Evolutionary conservation across 2,113 vertebrate species (phyloP).

Genomic region (Gracilinanus agilis): DNA sequence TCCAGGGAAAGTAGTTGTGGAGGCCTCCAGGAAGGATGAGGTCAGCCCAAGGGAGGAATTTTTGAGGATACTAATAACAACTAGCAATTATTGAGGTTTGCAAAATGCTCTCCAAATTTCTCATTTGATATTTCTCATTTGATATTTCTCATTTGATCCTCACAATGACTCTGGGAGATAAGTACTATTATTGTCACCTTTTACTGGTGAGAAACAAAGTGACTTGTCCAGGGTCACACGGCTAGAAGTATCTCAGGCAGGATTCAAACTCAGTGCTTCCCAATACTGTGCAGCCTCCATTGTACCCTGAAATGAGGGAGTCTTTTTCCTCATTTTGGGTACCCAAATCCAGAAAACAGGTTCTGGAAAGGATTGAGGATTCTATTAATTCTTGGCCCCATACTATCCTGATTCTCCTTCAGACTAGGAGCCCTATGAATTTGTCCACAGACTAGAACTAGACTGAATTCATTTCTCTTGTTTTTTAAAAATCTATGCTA

Average conservation of each 20-base stretch:
- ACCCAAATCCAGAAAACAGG: no score
- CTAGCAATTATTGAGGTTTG: background rate
- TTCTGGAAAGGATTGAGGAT: no score
- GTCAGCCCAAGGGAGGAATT: background rate
- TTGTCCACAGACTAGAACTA: background rate
- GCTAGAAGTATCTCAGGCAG: no score
- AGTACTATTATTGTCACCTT: background rate
- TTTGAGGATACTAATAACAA: background rate
- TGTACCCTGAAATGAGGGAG: no score
- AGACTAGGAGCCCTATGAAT: background rate
- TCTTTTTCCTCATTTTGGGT: background rate
- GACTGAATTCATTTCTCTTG: background rate
- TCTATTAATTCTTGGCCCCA: background rate
- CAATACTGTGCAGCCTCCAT: no score
- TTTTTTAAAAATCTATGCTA: background rate
- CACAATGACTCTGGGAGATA: background rate
- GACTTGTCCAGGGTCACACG: background rate
- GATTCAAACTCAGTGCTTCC: background rate
- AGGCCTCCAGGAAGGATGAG: background rate
- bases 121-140: background rate
- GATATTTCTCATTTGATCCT: background rate
- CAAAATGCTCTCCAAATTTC: background rate
- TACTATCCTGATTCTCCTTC: no score
- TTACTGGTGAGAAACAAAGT: background rate
- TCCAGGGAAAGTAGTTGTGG: background rate